Conservation (phyloP, 1,140 invertebrate genomes). For the Nephotettix cincticeps region DNA sequence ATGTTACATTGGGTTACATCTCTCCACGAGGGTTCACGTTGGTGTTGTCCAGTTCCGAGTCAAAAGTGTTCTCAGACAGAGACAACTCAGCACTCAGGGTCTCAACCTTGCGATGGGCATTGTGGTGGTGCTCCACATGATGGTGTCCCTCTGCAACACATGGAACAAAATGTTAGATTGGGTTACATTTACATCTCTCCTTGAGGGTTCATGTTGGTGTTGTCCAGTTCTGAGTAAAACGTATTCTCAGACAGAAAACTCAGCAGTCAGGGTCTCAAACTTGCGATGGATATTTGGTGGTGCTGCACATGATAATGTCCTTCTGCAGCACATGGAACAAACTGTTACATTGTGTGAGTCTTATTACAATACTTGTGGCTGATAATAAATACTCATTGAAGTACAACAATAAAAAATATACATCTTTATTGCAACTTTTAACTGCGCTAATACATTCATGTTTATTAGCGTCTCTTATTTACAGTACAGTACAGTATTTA, state of each 20-base stretch:
- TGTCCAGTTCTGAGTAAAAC: slow-evolving; percentile 55
- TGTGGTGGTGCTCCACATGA: slow-evolving; percentile 32
- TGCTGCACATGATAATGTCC: slow-evolving; percentile 20
- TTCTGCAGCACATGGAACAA: too few species aligned
- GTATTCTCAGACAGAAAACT: slow-evolving; percentile 38
- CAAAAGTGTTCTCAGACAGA: slow-evolving; percentile 38
- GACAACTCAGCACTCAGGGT: slow-evolving; percentile 43
- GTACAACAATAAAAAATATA: too few species aligned
- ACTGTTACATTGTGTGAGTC: too few species aligned
- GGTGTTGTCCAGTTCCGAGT: slow-evolving; percentile 58
- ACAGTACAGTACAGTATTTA: too few species aligned
- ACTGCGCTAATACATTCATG: too few species aligned
- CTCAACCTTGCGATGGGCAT: slow-evolving; percentile 41
- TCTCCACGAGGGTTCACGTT: slow-evolving; percentile 70
- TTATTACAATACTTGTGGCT: background rate
- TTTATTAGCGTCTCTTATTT: too few species aligned
- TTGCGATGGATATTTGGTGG: slow-evolving; percentile 40
- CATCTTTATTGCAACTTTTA: too few species aligned
- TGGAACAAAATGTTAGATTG: background rate
- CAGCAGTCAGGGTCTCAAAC: slow-evolving; percentile 44
- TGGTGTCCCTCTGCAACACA: slow-evolving; percentile 28
- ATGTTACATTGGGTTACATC: background rate
- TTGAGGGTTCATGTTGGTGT: slow-evolving; percentile 62
- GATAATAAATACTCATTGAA: background rate
- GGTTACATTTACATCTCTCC: too few species aligned